Percentiles rank a stretch among this genome's conserved stretches.
Evolutionary conservation across 2,888 invertebrate species (phyloP).

Genomic region (Hylaea fasciaria): DNA sequence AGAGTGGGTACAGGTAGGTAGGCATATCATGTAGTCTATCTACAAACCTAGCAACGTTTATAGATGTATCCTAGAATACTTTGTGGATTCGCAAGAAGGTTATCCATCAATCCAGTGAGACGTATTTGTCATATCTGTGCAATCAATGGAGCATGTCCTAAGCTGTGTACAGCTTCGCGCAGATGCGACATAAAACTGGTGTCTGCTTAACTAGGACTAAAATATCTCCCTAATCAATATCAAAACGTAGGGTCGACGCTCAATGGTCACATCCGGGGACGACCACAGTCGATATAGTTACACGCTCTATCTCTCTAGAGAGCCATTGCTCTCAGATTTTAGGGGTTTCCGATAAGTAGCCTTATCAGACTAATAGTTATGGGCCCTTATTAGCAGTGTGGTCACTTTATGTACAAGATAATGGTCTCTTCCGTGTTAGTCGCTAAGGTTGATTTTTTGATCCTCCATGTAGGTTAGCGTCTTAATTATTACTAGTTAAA

Average conservation of each 20-base stretch:
- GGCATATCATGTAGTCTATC: too few species aligned
- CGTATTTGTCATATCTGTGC: too few species aligned
- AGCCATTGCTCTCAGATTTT: slow-evolving; percentile 26
- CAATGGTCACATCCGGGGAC: slow-evolving; percentile 36
- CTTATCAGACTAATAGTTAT: slow-evolving; percentile 27
- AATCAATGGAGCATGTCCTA: too few species aligned
- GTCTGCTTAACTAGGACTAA: neutral
- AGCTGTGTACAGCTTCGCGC: too few species aligned
- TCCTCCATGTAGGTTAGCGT: neutral
- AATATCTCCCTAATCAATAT: neutral
- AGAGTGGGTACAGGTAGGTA: too few species aligned
- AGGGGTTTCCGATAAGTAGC: slow-evolving; percentile 35
- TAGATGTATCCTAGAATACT: too few species aligned
- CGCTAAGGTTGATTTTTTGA: neutral
- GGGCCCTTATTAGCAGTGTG: slow-evolving; percentile 18
- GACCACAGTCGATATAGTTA: slow-evolving; percentile 19
- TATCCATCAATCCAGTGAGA: too few species aligned
- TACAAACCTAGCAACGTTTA: too few species aligned
- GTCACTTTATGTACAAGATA: slow-evolving; percentile 1
- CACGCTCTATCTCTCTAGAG: slow-evolving; percentile 27
- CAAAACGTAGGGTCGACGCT: slow-evolving; percentile 19
- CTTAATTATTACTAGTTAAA: too few species aligned
- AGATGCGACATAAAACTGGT: neutral
- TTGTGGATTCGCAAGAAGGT: too few species aligned
- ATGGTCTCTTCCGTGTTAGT: neutral